Evolutionary conservation across 1,140 invertebrate genomes (phyloP), one percentile per base, ranked within the genome.

Genomic region (Neotoxoptera formosana): DNA sequence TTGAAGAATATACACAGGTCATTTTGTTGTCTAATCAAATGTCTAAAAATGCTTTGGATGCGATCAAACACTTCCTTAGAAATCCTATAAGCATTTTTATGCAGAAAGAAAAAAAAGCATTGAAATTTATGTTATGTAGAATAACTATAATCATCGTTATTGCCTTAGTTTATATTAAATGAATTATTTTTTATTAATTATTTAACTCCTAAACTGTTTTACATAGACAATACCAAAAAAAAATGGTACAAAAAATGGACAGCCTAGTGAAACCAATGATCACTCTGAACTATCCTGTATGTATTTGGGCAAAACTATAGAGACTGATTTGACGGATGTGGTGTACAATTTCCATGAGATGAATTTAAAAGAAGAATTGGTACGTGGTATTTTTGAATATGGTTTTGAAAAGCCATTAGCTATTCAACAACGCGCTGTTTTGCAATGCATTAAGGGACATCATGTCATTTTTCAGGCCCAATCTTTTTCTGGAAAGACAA

Each of bases 341-440:
- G 41, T 41, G 4, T 1, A 41, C 41, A 41, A 4, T 95, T 99
- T 99, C 95, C 99, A 99, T 97, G 98, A 99, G 95, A 99, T 99
- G 99, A 97, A 98, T 95, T 96, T 99, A 94, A 98, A 98, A 95
- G 98, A 99, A 95, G 97, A 99, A 95, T 96, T 99, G 56, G 96
- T 99, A n/a, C 96, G 99, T 95, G 99, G 99, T 95, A 99, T 99
- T 94, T 99, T 99, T 96, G 98, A 98, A 94, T 99, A 99, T 96
- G 99, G 99, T 97, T 99, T 99, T 96, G 99, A 99, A 95, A 99
- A 99, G 95, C 99, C 99, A 93, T 99, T 99, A 23, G 99, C 99
- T 94, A 99, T 99, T 96, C 99, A 99, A 95, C 99, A 99, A 95
- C 97, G 99, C 95, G 99, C 99, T 94, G 99, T 99, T 95, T 97